Conservation (phyloP, 2,888 invertebrate genomes). For the Ephialtes manifestator region DNA sequence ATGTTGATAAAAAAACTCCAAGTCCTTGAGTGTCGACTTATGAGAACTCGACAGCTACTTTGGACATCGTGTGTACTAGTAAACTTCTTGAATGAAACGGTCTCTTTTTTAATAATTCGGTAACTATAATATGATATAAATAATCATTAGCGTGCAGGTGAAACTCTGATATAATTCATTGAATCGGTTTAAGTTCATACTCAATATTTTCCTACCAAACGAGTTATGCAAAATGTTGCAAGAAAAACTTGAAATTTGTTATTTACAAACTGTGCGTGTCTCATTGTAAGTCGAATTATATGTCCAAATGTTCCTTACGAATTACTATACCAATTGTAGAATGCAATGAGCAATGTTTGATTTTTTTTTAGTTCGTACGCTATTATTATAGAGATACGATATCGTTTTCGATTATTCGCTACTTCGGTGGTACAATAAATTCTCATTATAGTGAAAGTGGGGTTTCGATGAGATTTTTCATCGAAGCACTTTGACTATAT, state of each 20-base stretch:
- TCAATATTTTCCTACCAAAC: background rate
- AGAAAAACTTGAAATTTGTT: background rate
- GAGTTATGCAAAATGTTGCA: background rate
- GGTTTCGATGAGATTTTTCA: constrained; percentile 62
- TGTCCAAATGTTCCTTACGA: background rate
- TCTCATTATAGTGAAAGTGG: constrained; percentile 62
- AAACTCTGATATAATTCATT: background rate
- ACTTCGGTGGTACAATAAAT: constrained; percentile 41
- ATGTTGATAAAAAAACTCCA: background rate
- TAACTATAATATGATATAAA: background rate
- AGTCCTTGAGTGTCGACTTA: constrained; percentile 13
- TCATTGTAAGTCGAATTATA: background rate
- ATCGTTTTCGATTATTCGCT: constrained; percentile 38
- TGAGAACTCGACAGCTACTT: background rate
- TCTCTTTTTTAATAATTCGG: background rate
- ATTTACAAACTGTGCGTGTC: background rate
- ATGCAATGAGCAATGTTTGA: background rate
- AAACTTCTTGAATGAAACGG: background rate
- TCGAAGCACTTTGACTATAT: constrained; percentile 66
- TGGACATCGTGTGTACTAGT: too few species aligned
- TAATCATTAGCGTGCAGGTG: background rate
- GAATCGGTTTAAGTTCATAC: background rate
- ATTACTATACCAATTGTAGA: background rate
- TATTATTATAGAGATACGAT: background rate
- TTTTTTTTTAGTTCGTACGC: background rate